phyloP scores from a whole-genome alignment of 2,113 vertebrate genomes.

The Ictalurus punctatus region DNA sequence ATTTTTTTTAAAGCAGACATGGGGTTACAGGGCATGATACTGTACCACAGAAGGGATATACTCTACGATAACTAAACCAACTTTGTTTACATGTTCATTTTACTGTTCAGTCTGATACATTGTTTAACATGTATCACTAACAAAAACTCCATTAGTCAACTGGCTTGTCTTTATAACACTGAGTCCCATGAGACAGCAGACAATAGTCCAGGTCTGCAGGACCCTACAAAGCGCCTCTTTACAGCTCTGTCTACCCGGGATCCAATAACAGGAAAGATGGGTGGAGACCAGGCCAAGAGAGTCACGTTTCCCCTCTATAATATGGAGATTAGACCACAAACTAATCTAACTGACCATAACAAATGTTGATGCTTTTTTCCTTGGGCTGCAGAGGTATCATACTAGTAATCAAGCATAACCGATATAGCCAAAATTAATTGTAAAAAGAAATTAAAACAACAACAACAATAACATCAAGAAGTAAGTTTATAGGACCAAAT shows the following conservation, averaged over 20 bases:
- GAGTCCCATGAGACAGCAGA: slow-evolving; percentile 63
- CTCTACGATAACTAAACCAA: neutral
- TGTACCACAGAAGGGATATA: neutral
- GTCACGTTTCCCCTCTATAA: slow-evolving; percentile 48
- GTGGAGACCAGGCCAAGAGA: slow-evolving; percentile 52
- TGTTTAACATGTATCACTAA: slow-evolving; percentile 21
- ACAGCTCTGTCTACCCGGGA: slow-evolving; percentile 42
- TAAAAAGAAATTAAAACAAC: neutral
- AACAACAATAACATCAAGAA: neutral
- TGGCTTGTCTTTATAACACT: slow-evolving; percentile 15
- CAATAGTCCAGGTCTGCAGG: slow-evolving; percentile 64
- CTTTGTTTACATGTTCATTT: neutral
- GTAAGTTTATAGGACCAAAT: neutral
- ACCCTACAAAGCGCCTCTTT: slow-evolving; percentile 49
- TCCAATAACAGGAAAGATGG: slow-evolving; percentile 68
- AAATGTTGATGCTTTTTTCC: neutral
- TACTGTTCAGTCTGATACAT: neutral
- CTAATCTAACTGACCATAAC: slow-evolving; percentile 9
- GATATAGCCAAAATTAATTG: neutral
- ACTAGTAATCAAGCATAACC: neutral
- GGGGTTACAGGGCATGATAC: neutral
- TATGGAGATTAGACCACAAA: slow-evolving; percentile 34
- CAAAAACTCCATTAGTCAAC: neutral
- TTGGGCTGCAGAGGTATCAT: neutral
- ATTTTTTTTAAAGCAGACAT: neutral